phyloP scores from a whole-genome alignment of 2,888 invertebrate species.

The Ennomos erosarius region DNA sequence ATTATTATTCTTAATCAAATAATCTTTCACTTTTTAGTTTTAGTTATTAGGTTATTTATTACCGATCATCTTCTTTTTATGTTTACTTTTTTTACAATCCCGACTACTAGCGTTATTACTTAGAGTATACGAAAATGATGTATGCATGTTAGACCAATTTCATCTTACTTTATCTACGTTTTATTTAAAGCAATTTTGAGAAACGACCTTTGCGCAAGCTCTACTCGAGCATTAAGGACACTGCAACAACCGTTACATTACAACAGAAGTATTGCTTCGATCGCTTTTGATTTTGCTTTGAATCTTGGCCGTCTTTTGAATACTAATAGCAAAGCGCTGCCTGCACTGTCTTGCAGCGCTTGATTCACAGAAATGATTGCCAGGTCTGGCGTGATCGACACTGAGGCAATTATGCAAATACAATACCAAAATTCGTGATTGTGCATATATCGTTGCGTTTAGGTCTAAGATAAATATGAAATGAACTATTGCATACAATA shows the following conservation, averaged over 20 bases:
- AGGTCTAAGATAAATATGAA: conserved; percentile 29
- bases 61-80: conserved; percentile 29
- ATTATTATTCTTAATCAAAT: conserved; percentile 35
- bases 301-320: conserved; percentile 43
- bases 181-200: conserved; percentile 62
- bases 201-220: conserved; percentile 72
- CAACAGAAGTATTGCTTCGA: conserved; percentile 58
- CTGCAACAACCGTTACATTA: conserved; percentile 56
- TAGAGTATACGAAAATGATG: conserved; percentile 26
- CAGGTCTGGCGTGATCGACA: conserved; percentile 50
- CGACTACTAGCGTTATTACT: conserved; percentile 23
- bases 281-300: conserved; percentile 52
- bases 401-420: conserved; percentile 53
- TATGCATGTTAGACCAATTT: conserved; percentile 47
- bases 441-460: conserved; percentile 31
- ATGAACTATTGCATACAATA: too few relatives aligned
- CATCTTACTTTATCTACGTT: conserved; percentile 46
- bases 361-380: conserved; percentile 48
- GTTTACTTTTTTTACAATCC: conserved; percentile 25
- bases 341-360: conserved; percentile 42
- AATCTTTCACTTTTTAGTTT: conserved; percentile 64
- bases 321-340: conserved; percentile 48
- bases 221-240: conserved; percentile 73
- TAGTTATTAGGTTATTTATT: conserved; percentile 41
- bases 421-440: conserved; percentile 48